phyloP scores from a whole-genome alignment of 64 coral and sea anemone species.

The Montipora cactus region DNA sequence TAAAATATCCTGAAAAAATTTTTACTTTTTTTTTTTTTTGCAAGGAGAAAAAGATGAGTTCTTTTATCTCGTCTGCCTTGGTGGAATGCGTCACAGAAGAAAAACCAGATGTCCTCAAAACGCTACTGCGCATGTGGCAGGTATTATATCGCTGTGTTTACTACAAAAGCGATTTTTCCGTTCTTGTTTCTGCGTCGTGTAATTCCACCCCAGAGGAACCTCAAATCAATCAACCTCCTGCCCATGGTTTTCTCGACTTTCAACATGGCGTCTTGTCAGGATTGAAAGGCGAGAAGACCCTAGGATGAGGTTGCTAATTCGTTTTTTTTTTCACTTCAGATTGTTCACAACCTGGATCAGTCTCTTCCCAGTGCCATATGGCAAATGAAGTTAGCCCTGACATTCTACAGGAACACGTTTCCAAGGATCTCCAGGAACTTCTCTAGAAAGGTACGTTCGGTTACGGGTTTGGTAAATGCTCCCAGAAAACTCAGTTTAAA shows the following conservation, averaged over 20 bases:
- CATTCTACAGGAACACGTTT: conserved; percentile 61
- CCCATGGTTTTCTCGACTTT: too few relatives aligned
- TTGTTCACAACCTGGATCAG: conserved; percentile 46
- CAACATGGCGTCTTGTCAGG: too few relatives aligned
- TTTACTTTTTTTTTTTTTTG: not conserved
- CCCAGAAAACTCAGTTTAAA: too few relatives aligned
- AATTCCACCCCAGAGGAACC: too few relatives aligned
- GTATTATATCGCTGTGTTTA: conserved; percentile 12
- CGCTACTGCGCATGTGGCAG: conserved; percentile 72
- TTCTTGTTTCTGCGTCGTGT: too few relatives aligned
- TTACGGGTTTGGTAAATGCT: not conserved
- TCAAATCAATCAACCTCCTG: too few relatives aligned
- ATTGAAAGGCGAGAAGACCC: too few relatives aligned
- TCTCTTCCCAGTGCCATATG: conserved; percentile 28
- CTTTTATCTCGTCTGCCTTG: conserved; percentile 77
- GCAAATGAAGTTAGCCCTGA: conserved; percentile 61
- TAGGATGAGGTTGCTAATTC: too few relatives aligned
- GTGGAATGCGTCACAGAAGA: conserved; percentile 93
- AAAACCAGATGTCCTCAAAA: conserved; percentile 82
- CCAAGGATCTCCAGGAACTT: conserved; percentile 26
- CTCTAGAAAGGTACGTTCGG: conserved; percentile 10
- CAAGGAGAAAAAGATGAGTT: conserved; percentile 69
- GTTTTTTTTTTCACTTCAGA: conserved; percentile 8
- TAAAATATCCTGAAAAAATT: too few relatives aligned
- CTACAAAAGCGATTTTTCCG: too few relatives aligned